phyloP scores from a whole-genome alignment of 2,113 vertebrate genomes.

The Clarias macrocephalus region DNA sequence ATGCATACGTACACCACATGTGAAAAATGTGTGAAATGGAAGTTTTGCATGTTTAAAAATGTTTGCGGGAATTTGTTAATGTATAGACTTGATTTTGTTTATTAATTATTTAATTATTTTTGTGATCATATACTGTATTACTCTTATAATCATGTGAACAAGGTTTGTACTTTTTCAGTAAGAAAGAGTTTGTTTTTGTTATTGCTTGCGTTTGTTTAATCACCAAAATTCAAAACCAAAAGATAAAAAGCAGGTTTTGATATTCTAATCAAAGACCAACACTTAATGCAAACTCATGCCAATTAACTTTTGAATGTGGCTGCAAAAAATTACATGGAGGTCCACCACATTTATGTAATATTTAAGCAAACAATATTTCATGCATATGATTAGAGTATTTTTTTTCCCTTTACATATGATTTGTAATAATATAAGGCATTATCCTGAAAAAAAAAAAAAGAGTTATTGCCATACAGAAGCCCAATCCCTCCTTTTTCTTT shows the following conservation, averaged over 20 bases:
- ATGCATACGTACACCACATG: background rate
- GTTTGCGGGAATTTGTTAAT: too few relatives aligned
- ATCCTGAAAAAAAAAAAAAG: background rate
- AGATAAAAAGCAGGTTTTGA: background rate
- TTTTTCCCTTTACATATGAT: background rate
- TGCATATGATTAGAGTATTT: background rate
- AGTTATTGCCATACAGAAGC: slow-evolving; percentile 58
- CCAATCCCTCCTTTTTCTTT: slow-evolving; percentile 63
- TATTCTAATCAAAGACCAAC: background rate
- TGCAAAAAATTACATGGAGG: background rate
- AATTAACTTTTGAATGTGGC: background rate
- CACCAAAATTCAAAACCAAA: background rate
- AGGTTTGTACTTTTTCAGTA: background rate
- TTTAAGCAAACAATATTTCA: background rate
- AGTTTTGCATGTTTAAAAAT: too few relatives aligned
- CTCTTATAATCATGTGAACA: background rate
- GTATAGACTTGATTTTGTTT: background rate
- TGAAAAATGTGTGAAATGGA: background rate
- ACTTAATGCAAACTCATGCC: too few relatives aligned
- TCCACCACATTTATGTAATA: background rate
- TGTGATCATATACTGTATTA: background rate
- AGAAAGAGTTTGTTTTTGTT: background rate
- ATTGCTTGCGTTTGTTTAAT: background rate
- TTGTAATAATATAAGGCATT: background rate
- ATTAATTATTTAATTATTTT: background rate